Base-by-base conservation (phyloP, 2,113 vertebrate species). In the Larimichthys crocea region DNA sequence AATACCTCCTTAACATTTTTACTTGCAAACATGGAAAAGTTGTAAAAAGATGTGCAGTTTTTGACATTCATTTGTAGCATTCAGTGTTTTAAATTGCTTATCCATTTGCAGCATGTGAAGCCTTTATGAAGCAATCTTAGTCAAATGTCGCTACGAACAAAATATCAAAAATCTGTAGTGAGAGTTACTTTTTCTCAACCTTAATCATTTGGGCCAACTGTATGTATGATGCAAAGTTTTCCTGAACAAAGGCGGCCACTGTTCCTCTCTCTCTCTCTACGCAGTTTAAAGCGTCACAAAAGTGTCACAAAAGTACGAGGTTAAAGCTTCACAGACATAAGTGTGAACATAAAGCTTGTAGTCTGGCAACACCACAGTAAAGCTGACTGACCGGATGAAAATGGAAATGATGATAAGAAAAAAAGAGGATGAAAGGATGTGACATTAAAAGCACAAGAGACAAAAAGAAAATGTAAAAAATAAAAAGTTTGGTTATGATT, bases 401-500 rank as follows among this genome's bases (percentile, higher is more conserved):
- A 63, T 35, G n/a, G 20, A 66, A 80, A 26, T 62, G 24, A 56
- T 35, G 70, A 46, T n/a, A 46, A 24, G 10, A 80, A 67, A 26
- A 26, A 62, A 78, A 29, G 7, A 9, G 5, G 16, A 76, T 44
- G 12, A 29, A 48, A 55, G 11, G 10, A 73, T 3, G 26, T 16
- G 46, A 80, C 15, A 65, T 64, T 56, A 80, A 88, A 77, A 81
- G 3, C 35, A 68, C 35, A 40, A 40, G 35, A 70, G 3, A 76
- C 10, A 46, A 60, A 70, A 2, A 66, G 29, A 59, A 87, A 59
- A 74, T 63, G 24, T 65, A 73, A 88, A 61, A 70, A 46, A 40
- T 35, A n/a, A n/a, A 59, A 75, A 20, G 6, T 42, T 29, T 71
- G 79, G 70, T 74, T 79, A 73, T 19, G 62, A 70, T 85, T 71